A percentile compares a stretch with the other conserved stretches of the same genome.
phyloP scores from a whole-genome alignment of 1,140 invertebrate genomes.

The Drosophila fuyamai region DNA sequence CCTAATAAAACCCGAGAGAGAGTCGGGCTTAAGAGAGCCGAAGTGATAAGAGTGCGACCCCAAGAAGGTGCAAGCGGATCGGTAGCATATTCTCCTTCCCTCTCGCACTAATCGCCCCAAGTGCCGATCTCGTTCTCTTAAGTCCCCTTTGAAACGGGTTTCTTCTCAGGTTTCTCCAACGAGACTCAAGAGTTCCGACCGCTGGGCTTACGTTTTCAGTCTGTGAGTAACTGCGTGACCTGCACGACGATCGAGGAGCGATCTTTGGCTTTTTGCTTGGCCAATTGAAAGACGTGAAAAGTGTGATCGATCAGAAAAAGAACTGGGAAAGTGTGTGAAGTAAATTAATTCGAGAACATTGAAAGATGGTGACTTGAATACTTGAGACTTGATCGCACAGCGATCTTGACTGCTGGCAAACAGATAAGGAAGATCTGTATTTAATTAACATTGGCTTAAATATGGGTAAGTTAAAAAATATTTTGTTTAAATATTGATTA shows the following conservation, averaged over 20 bases:
- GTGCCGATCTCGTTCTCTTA: slow-evolving; percentile 47
- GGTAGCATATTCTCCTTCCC: slow-evolving; percentile 1
- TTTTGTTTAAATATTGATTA: background rate
- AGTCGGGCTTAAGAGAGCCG: slow-evolving; percentile 46
- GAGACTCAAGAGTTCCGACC: slow-evolving; percentile 48
- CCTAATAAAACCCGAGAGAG: slow-evolving; percentile 52
- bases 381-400: slow-evolving; percentile 7
- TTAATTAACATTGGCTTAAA: too few relatives aligned
- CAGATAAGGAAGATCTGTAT: background rate
- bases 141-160: slow-evolving; percentile 53
- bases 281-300: slow-evolving; percentile 49
- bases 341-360: slow-evolving; percentile 29
- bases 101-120: slow-evolving; percentile 16
- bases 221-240: slow-evolving; percentile 72
- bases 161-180: slow-evolving; percentile 15
- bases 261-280: slow-evolving; percentile 16
- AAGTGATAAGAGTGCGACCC: slow-evolving; percentile 12
- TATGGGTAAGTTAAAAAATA: slow-evolving; percentile 28
- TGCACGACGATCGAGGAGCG: slow-evolving; percentile 68
- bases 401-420: background rate
- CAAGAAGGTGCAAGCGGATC: slow-evolving; percentile 17
- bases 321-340: slow-evolving; percentile 54
- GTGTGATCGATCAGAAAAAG: slow-evolving; percentile 38
- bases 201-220: slow-evolving; percentile 61
- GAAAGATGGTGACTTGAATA: slow-evolving; percentile 45